phyloP scores from a whole-genome alignment of 2,113 vertebrate genomes.

The Sinosuthora webbiana region DNA sequence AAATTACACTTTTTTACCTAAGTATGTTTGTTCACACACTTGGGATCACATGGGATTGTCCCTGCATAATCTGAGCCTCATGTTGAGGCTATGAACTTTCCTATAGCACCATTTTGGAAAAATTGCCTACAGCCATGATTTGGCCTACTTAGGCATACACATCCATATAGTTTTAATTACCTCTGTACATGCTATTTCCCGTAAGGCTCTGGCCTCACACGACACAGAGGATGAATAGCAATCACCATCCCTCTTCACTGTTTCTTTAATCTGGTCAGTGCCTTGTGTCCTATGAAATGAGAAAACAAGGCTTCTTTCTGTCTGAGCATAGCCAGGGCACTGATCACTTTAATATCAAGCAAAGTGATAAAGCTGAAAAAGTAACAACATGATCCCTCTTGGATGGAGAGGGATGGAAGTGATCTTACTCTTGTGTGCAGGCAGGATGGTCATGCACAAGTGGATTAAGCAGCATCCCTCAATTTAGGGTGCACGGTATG shows the following conservation, averaged over 20 bases:
- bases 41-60: neutral
- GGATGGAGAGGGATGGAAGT: neutral
- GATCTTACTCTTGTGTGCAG: neutral
- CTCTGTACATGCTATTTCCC: neutral
- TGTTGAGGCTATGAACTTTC: neutral
- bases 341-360: neutral
- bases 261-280: neutral
- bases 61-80: neutral
- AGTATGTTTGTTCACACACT: neutral
- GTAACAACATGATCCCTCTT: neutral
- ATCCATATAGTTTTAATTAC: constrained; percentile 15
- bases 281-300: neutral
- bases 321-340: neutral
- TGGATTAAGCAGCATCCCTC: neutral
- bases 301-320: neutral
- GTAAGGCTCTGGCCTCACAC: neutral
- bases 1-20: neutral
- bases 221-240: neutral
- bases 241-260: neutral
- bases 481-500: neutral
- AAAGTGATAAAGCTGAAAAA: neutral
- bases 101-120: neutral
- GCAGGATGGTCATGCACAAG: neutral
- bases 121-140: neutral
- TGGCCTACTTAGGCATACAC: neutral